Evolutionary conservation across 2,797 vertebrate species (phyloP), one percentile per base, ranked within the genome.

Genomic region (Tadarida brasiliensis): DNA sequence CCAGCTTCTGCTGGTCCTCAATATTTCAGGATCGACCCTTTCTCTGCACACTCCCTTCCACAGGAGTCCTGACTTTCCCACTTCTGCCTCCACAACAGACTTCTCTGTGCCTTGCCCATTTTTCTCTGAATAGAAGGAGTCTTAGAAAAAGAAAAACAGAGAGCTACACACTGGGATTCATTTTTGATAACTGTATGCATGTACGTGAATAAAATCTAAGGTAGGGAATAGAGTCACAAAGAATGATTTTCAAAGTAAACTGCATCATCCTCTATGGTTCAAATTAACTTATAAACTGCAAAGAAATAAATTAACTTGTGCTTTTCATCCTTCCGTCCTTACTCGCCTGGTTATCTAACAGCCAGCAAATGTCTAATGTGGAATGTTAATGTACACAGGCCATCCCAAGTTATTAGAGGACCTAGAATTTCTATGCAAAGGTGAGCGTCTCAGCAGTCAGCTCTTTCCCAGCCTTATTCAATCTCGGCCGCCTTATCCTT

Each of bases 371-470:
- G 22, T 22, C 54, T 73, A 83, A 73, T 33, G 57, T 85, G 59
- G 24, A 59, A 83, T 71, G 92, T 89, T 81, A 96, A 85, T 35
- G 10, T 20, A 35, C 63, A 44, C 20, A 76, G 59, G 90, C 6
- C 67, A 65, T 81, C 94, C 81, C 11, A 5, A 14, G 12, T 84
- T 95, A 90, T 83, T 83, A 89, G 82, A 85, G 39, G 49, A 30
- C 16, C 65, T 95, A 39, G 78, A 78, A 78, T 93, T 63, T 89
- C 83, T 81, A 78, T 63, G 47, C 76, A 77, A 91, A 93, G 17
- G 49, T 33, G 15, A 61, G 68, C 49, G 15, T 73, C 76, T 95
- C 70, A 47, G 33, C 17, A 78, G n/a, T 87, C 57, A 70, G 84
- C 28, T 71, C 28, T 87, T 96, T 39, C 11, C 2, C 54, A 71